Evolutionary conservation across 2,797 vertebrate species (phyloP).

Genomic region (Echiichthys vipera): DNA sequence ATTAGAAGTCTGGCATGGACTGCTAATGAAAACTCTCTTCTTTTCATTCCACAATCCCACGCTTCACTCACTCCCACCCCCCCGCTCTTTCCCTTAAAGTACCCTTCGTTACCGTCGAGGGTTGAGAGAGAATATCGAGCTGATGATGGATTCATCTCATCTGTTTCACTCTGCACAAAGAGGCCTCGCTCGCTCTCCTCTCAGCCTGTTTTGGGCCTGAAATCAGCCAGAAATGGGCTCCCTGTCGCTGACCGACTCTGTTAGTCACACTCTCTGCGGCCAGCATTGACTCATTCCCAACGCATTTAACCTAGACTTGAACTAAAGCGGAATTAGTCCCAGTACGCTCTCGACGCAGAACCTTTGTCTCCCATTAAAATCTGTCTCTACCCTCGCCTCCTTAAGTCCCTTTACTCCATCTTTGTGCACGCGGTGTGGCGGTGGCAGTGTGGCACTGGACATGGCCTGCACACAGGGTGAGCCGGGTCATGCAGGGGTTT

Average conservation of each 20-base stretch:
- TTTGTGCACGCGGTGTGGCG: conserved; percentile 2
- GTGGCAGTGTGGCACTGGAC: conserved; percentile 44
- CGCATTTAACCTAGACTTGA: conserved; percentile 89
- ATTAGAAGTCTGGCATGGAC: conserved; percentile 17
- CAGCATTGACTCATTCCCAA: conserved; percentile 89
- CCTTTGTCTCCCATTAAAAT: conserved; percentile 55
- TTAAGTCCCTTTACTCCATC: conserved; percentile 39
- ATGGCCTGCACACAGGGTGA: conserved; percentile 33
- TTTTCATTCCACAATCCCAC: conserved; percentile 63
- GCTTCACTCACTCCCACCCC: conserved; percentile 50
- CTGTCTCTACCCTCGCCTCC: conserved; percentile 19
- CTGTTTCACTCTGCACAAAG: conserved; percentile 69
- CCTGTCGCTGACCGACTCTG: conserved; percentile 85
- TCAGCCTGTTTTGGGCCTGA: conserved; percentile 66
- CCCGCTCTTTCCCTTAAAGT: conserved; percentile 48
- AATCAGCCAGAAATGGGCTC: conserved; percentile 73
- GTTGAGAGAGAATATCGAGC: conserved; percentile 59
- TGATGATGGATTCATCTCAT: conserved; percentile 79
- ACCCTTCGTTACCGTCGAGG: conserved; percentile 56
- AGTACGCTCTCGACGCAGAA: conserved; percentile 70
- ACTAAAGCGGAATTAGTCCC: conserved; percentile 89
- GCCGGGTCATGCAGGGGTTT: conserved; percentile 62
- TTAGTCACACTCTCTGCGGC: conserved; percentile 89
- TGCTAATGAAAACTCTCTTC: conserved; percentile 41
- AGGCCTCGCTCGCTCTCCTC: conserved; percentile 48